These are phyloP conservation scores for Thysanoteuthis rhombus DNA, from an alignment of 2,888 invertebrate genomes.

Conservation along the genomic window DNA sequence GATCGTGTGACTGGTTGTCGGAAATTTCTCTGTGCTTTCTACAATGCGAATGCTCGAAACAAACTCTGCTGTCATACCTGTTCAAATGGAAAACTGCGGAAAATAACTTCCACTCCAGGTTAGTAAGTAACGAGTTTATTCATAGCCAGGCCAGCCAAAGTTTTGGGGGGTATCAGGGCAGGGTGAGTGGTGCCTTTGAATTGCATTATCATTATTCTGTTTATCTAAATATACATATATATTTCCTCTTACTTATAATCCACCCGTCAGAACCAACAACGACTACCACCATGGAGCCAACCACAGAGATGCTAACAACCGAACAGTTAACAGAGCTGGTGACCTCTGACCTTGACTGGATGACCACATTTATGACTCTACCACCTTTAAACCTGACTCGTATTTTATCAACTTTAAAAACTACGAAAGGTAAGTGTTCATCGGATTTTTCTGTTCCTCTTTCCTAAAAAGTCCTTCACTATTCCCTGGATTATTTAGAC, in stretches of 20 bases:
- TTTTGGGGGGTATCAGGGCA: no score
- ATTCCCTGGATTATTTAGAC: no score
- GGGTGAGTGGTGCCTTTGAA: not conserved
- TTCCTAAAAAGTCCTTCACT: not conserved
- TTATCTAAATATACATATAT: no score
- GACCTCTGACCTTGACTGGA: conserved; percentile 29
- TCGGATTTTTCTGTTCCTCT: not conserved
- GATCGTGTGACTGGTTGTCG: conserved; percentile 25
- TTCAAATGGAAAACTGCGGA: conserved; percentile 24
- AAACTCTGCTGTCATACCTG: conserved; percentile 25
- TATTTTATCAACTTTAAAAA: conserved; percentile 1
- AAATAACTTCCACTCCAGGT: conserved; percentile 19
- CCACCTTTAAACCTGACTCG: conserved; percentile 18
- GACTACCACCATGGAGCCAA: conserved; percentile 26
- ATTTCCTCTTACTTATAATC: not conserved
- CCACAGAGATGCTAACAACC: conserved; percentile 22
- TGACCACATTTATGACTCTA: conserved; percentile 22
- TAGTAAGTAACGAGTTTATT: not conserved
- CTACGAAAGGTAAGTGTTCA: conserved; percentile 19
- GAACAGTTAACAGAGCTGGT: conserved; percentile 17
- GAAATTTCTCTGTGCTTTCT: conserved; percentile 17
- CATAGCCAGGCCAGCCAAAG: no score
- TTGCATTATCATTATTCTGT: not conserved
- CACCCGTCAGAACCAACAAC: not conserved
- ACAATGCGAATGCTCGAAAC: conserved; percentile 18